phyloP scores from a whole-genome alignment of 2,888 invertebrate genomes.

The Tipula helvola region DNA sequence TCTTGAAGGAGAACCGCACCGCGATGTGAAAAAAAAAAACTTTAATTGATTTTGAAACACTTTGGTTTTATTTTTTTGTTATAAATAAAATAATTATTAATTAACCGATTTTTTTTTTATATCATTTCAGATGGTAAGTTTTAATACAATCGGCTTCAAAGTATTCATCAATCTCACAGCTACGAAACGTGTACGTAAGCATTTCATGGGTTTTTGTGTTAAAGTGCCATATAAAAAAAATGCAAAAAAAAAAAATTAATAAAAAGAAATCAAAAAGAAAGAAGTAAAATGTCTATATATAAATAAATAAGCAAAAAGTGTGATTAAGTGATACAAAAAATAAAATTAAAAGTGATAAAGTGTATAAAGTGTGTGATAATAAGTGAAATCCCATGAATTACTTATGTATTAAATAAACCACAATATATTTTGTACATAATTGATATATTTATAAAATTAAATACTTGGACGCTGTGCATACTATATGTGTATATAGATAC shows the following conservation, averaged over 20 bases:
- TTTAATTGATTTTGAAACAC: not conserved
- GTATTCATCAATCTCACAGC: not conserved
- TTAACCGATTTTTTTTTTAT: not conserved
- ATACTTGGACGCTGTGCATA: not conserved
- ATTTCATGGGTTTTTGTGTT: not conserved
- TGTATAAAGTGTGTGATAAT: not conserved
- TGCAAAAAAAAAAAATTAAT: not conserved
- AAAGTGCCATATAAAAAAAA: not conserved
- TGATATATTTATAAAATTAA: not conserved
- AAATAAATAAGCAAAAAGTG: not conserved
- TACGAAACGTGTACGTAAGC: not conserved
- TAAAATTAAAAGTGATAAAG: not conserved
- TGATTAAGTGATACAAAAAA: not conserved
- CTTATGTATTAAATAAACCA: not conserved
- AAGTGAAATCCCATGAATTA: not conserved
- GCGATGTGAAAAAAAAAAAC: not conserved
- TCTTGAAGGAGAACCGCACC: not conserved
- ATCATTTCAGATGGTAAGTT: slow-evolving; percentile 8
- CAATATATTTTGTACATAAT: not conserved
- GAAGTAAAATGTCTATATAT: not conserved
- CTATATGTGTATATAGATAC: not conserved
- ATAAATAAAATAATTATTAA: slow-evolving; percentile 4
- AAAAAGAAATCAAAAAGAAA: not conserved
- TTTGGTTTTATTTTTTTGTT: not conserved
- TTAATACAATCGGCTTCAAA: not conserved